Evolutionary conservation across 2,113 vertebrate genomes (phyloP).

Genomic region (Xiphias gladius): DNA sequence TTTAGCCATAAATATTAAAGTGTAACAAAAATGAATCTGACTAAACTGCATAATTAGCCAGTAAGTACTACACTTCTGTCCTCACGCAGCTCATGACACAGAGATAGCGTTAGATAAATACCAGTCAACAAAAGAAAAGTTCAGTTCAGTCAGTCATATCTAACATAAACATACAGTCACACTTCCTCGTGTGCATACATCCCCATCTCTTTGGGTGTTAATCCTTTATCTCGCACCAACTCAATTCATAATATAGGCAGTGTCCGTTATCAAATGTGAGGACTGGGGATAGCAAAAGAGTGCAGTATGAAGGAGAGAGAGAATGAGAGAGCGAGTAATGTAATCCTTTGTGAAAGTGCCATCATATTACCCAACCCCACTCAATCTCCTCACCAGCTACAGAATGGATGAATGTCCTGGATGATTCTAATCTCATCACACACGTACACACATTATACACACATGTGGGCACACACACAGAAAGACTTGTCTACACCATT

Average conservation of each 20-base stretch:
- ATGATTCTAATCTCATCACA: slow-evolving; percentile 76
- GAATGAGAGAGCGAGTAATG: slow-evolving; percentile 57
- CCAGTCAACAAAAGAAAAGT: background rate
- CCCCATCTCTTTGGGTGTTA: slow-evolving; percentile 40
- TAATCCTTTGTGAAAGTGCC: slow-evolving; percentile 77
- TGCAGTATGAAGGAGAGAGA: slow-evolving; percentile 25
- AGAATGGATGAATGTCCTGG: slow-evolving; percentile 79
- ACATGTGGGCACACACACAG: slow-evolving; percentile 16
- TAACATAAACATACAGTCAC: slow-evolving; percentile 12
- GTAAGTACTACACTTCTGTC: background rate
- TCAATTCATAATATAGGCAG: slow-evolving; percentile 53
- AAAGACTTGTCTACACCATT: slow-evolving; percentile 55
- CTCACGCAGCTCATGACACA: background rate
- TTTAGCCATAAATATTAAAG: slow-evolving; percentile 1
- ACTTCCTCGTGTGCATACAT: background rate
- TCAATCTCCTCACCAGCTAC: slow-evolving; percentile 69
- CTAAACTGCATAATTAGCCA: background rate
- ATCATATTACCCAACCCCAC: slow-evolving; percentile 71
- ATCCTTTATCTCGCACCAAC: slow-evolving; percentile 45
- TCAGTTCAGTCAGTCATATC: slow-evolving; percentile 4
- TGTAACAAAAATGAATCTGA: background rate
- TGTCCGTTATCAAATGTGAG: slow-evolving; percentile 69
- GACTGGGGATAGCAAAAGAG: slow-evolving; percentile 40
- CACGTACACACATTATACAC: slow-evolving; percentile 26
- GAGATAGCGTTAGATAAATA: slow-evolving; percentile 9